A percentile compares a stretch with the other conserved stretches of the same genome.
These are phyloP conservation scores for Brachyopa scutellaris DNA, from an alignment of 2,888 invertebrate species.

Conservation along the genomic window DNA sequence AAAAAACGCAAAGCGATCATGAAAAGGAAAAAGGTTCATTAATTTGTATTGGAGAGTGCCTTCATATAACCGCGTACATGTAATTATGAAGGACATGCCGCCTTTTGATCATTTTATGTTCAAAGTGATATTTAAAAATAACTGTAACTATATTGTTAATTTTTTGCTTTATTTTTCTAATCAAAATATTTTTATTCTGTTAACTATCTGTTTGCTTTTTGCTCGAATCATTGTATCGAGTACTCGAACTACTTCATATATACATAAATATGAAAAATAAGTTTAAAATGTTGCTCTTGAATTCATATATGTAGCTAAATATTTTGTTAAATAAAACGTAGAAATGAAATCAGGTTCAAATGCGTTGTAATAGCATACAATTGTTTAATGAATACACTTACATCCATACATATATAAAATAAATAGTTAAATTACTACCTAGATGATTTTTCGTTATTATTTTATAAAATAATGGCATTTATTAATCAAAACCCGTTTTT, in stretches of 20 bases:
- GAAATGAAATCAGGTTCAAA: not conserved
- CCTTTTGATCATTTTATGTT: conserved; percentile 50
- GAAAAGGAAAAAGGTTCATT: conserved; percentile 54
- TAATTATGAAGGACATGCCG: not conserved
- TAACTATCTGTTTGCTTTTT: conserved; percentile 4
- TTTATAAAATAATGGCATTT: too few species aligned
- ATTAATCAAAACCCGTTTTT: too few species aligned
- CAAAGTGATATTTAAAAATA: conserved; percentile 65
- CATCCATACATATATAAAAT: too few species aligned
- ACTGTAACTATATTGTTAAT: conserved; percentile 20
- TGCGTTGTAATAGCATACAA: not conserved
- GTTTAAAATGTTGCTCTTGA: not conserved
- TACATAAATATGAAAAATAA: conserved; percentile 6
- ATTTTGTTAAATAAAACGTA: not conserved
- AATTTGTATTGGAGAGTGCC: conserved; percentile 11
- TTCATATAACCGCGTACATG: not conserved
- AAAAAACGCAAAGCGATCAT: conserved; percentile 83
- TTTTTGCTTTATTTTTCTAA: conserved; percentile 20
- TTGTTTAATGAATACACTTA: conserved; percentile 36
- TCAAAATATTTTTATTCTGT: conserved; percentile 27
- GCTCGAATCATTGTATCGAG: conserved; percentile 7
- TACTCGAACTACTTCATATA: conserved; percentile 10
- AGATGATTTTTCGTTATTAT: too few species aligned
- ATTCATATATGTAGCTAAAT: conserved; percentile 4
- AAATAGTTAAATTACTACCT: too few species aligned